A percentile compares a stretch with the other conserved stretches of the same genome.
Evolutionary conservation across 2,113 vertebrate species (phyloP).

Genomic region (Capra hircus): DNA sequence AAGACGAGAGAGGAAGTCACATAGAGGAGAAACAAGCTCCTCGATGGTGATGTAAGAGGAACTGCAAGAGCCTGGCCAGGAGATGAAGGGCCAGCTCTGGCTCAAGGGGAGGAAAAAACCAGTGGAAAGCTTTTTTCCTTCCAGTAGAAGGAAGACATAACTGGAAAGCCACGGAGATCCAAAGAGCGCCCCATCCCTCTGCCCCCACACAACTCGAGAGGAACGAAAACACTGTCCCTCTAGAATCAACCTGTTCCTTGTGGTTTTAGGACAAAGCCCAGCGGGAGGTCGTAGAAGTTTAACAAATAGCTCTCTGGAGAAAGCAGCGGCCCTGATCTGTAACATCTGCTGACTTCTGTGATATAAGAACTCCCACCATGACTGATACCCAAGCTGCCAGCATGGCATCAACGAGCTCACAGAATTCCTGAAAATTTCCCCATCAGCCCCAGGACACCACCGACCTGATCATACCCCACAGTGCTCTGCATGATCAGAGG

Average conservation of each 20-base stretch:
- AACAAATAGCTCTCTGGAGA: neutral
- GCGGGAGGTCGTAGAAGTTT: neutral
- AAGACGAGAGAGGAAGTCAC: slow-evolving; percentile 52
- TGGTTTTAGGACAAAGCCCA: neutral
- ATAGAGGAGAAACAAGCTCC: neutral
- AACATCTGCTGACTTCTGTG: neutral
- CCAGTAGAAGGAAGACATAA: neutral
- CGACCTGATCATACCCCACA: neutral
- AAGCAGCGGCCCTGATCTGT: neutral
- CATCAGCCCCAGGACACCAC: neutral
- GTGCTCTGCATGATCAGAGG: neutral
- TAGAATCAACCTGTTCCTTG: neutral
- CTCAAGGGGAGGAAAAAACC: too few species aligned
- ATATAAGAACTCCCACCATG: neutral
- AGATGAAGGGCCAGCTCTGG: neutral
- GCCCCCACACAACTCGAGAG: neutral
- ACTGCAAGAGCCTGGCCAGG: neutral
- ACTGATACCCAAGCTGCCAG: neutral
- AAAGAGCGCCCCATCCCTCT: rapidly evolving
- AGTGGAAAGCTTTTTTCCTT: neutral
- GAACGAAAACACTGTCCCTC: neutral
- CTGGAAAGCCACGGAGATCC: neutral
- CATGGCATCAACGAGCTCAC: neutral
- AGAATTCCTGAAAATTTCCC: neutral
- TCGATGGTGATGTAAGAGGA: neutral